A percentile compares a stretch with the other conserved stretches of the same genome.
Evolutionary conservation across 2,113 vertebrate species (phyloP).

Genomic region (Halichoerus grypus): DNA sequence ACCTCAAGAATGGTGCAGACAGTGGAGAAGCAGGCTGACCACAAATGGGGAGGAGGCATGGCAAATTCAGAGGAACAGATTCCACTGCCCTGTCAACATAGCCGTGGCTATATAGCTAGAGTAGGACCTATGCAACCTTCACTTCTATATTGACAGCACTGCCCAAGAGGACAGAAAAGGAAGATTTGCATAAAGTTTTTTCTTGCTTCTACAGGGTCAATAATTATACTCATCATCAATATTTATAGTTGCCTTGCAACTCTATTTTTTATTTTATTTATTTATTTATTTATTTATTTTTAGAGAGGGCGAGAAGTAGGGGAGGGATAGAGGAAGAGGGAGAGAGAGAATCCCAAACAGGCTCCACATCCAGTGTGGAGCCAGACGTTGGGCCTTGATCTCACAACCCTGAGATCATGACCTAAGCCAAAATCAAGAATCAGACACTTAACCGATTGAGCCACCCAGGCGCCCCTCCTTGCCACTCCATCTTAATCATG

Average conservation of each 20-base stretch:
- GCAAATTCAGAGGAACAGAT: too few relatives aligned
- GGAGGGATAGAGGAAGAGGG: not conserved
- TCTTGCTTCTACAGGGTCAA: not conserved
- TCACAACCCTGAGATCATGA: not conserved
- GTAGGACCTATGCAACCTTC: too few relatives aligned
- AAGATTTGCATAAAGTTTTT: not conserved
- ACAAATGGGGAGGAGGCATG: not conserved
- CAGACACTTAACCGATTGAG: not conserved
- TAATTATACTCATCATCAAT: not conserved
- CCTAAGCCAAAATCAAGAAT: not conserved
- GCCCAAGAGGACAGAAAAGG: not conserved
- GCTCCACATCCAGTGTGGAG: not conserved
- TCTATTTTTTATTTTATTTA: not conserved
- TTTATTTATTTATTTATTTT: not conserved
- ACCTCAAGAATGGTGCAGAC: not conserved
- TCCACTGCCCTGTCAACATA: not conserved
- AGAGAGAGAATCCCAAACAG: not conserved
- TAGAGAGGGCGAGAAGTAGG: not conserved
- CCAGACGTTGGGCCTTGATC: not conserved
- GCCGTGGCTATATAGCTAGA: not conserved
- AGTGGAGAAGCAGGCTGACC: not conserved
- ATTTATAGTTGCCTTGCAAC: not conserved
- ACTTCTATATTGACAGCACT: not conserved
- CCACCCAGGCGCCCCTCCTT: not conserved
- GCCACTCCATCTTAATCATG: not conserved